Conservation (phyloP, 2,113 vertebrate species). For the Ptychochromis oligacanthus region DNA sequence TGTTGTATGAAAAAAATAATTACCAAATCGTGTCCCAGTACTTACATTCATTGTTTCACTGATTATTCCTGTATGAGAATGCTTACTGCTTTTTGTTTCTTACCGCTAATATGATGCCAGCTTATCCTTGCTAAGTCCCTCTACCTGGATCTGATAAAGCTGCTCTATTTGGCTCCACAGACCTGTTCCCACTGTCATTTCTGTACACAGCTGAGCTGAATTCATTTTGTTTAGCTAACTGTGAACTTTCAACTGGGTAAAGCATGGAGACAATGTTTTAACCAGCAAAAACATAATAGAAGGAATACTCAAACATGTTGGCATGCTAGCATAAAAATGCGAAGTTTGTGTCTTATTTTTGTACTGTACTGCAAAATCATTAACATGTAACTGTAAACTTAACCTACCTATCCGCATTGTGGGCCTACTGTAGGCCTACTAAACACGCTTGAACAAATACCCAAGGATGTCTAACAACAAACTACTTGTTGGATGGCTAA, state of each 20-base stretch:
- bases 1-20: not conserved
- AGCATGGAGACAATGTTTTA: not conserved
- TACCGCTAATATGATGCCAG: not conserved
- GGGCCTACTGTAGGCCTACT: fast-evolving
- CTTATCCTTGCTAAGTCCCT: not conserved
- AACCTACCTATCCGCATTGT: not conserved
- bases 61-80: not conserved
- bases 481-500: no score
- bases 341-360: not conserved
- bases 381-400: not conserved
- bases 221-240: not conserved
- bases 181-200: not conserved
- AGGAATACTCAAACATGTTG: not conserved
- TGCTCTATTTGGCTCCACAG: not conserved
- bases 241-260: not conserved
- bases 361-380: not conserved
- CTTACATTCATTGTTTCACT: not conserved
- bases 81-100: not conserved
- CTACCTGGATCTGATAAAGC: conserved; percentile 15
- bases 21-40: not conserved
- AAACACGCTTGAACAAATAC: not conserved
- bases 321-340: not conserved
- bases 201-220: not conserved
- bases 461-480: no score
- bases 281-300: not conserved